Evolutionary conservation across 2,113 vertebrate genomes (phyloP).

Genomic region (Muscicapa adusta): DNA sequence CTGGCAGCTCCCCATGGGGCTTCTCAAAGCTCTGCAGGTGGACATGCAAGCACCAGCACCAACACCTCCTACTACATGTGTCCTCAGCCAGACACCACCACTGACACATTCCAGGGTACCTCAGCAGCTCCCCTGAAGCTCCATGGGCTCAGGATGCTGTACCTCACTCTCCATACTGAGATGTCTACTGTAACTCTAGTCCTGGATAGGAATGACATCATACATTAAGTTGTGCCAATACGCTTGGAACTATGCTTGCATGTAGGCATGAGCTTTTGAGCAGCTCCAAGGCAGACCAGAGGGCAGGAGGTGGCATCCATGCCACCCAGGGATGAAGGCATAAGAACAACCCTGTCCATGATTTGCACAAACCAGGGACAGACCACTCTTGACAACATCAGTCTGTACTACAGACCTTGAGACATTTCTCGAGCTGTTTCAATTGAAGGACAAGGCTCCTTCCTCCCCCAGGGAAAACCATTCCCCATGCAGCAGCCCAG

Average conservation of each 20-base stretch:
- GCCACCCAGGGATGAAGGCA: background rate
- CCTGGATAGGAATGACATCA: rapidly evolving
- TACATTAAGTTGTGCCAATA: background rate
- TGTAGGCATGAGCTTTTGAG: background rate
- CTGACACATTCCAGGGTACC: background rate
- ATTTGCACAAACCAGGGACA: background rate
- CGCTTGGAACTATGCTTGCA: background rate
- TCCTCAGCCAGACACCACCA: background rate
- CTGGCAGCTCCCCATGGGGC: background rate
- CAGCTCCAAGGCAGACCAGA: background rate
- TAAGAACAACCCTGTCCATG: rapidly evolving
- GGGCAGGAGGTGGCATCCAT: background rate
- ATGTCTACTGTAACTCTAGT: background rate
- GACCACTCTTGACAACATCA: rapidly evolving
- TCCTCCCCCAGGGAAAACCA: background rate
- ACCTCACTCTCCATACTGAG: background rate
- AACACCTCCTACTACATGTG: background rate
- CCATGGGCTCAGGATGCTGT: background rate
- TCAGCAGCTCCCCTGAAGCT: background rate
- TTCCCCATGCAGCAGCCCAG: background rate
- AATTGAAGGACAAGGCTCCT: background rate
- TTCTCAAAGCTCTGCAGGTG: background rate
- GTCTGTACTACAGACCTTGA: background rate
- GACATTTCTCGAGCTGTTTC: background rate
- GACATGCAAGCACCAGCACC: background rate